Percentiles rank a stretch among this genome's conserved stretches.
These are phyloP conservation scores for Oxyura jamaicensis DNA, from an alignment of 2,113 vertebrate genomes.

Conservation along the genomic window DNA sequence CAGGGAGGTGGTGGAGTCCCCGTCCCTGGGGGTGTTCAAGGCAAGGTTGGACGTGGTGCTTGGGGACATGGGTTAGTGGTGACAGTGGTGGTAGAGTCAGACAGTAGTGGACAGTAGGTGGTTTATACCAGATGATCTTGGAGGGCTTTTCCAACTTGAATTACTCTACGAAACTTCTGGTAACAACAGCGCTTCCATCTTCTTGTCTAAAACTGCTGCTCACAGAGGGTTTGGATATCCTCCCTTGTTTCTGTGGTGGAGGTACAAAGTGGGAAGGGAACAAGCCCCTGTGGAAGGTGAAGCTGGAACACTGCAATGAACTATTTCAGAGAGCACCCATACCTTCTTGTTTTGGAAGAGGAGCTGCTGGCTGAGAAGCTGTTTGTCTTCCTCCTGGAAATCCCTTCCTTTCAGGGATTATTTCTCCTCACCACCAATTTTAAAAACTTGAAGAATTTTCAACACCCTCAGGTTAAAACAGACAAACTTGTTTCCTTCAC, in stretches of 20 bases:
- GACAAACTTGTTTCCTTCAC: background rate
- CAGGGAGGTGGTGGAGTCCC: too few species aligned
- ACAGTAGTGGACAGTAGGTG: too few species aligned
- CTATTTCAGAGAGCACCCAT: background rate
- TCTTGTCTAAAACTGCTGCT: background rate
- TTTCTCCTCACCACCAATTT: background rate
- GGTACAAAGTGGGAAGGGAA: background rate
- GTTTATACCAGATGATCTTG: too few species aligned
- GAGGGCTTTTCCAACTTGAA: too few species aligned
- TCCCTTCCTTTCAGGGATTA: rapidly evolving
- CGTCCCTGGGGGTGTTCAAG: too few species aligned
- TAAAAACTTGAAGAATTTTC: background rate
- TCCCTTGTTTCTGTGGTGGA: background rate
- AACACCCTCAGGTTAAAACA: too few species aligned
- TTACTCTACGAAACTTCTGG: background rate
- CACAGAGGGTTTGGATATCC: too few species aligned
- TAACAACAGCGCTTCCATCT: background rate
- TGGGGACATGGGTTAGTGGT: too few species aligned
- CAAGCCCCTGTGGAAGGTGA: background rate
- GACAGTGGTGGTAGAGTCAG: too few species aligned
- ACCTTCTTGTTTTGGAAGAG: background rate
- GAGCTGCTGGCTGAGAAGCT: background rate
- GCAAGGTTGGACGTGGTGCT: too few species aligned
- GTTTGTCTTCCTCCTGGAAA: background rate
- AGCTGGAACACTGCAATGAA: background rate